These are phyloP conservation scores for Amniataba percoides DNA, from an alignment of 2,797 vertebrate genomes.

Conservation along the genomic window DNA sequence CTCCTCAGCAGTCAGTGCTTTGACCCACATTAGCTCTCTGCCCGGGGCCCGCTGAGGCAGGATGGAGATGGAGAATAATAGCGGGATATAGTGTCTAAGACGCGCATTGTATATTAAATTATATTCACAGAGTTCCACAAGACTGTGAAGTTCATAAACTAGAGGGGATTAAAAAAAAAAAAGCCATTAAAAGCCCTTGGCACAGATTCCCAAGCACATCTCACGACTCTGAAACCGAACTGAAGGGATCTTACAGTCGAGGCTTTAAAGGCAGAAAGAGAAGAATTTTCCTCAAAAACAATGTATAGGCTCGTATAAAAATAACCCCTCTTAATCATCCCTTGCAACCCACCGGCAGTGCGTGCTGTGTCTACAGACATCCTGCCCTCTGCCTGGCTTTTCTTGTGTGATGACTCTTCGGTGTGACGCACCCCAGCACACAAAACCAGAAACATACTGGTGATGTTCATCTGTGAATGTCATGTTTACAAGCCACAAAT, in stretches of 20 bases:
- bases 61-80: conserved; percentile 61
- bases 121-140: conserved; percentile 55
- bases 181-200: conserved; percentile 51
- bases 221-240: conserved; percentile 24
- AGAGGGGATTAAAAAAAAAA: conserved; percentile 23
- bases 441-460: too few relatives aligned
- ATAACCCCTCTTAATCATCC: too few relatives aligned
- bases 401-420: too few relatives aligned
- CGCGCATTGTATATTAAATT: conserved; percentile 49
- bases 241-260: conserved; percentile 19
- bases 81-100: conserved; percentile 51
- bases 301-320: too few relatives aligned
- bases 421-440: too few relatives aligned
- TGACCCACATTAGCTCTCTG: conserved; percentile 74
- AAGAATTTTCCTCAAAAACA: too few relatives aligned
- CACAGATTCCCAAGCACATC: conserved; percentile 38
- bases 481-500: not conserved
- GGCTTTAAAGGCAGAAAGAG: not conserved
- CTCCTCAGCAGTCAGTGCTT: conserved; percentile 61
- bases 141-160: conserved; percentile 65
- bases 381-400: too few relatives aligned
- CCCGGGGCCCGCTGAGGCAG: conserved; percentile 50
- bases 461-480: too few relatives aligned
- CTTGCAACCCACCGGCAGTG: too few relatives aligned
- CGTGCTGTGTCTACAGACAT: not conserved